Evolutionary conservation across 2,888 invertebrate species (phyloP).

Genomic region (Nomada hirtipes): DNA sequence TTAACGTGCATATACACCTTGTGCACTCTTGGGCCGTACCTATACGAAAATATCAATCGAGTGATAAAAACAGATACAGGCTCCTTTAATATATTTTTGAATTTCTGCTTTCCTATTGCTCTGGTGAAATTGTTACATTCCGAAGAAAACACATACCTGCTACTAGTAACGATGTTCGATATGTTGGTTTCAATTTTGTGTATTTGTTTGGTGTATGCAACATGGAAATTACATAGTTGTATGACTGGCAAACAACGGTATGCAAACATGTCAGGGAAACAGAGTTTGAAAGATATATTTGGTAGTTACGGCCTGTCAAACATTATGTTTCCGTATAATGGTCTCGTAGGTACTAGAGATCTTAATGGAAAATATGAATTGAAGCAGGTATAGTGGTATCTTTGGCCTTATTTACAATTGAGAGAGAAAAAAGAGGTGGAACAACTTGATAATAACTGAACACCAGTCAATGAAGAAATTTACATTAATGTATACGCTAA

Average conservation of each 20-base stretch:
- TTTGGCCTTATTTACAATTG: constrained; percentile 3
- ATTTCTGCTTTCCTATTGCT: constrained; percentile 78
- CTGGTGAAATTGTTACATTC: constrained; percentile 68
- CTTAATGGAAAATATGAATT: constrained; percentile 69
- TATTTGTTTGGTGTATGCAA: constrained; percentile 71
- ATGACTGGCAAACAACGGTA: constrained; percentile 74
- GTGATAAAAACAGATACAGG: constrained; percentile 58
- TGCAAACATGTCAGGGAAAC: constrained; percentile 65
- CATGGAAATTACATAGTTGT: constrained; percentile 76
- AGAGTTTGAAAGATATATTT: constrained; percentile 73
- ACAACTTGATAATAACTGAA: not conserved
- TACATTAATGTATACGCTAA: not conserved
- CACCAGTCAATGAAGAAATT: too few species aligned
- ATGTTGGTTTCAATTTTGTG: constrained; percentile 71
- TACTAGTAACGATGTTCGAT: constrained; percentile 75
- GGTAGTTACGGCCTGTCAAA: constrained; percentile 77
- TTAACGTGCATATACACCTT: constrained; percentile 75
- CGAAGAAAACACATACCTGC: constrained; percentile 69
- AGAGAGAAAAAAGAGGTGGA: not conserved
- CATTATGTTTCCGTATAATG: constrained; percentile 77
- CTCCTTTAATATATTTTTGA: constrained; percentile 69
- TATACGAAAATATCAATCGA: constrained; percentile 72
- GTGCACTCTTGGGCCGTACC: constrained; percentile 70
- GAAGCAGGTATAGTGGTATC: constrained; percentile 61
- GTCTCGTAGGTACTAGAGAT: constrained; percentile 71